phyloP scores from a whole-genome alignment of 2,797 vertebrate species.

The Synaphobranchus kaupii region DNA sequence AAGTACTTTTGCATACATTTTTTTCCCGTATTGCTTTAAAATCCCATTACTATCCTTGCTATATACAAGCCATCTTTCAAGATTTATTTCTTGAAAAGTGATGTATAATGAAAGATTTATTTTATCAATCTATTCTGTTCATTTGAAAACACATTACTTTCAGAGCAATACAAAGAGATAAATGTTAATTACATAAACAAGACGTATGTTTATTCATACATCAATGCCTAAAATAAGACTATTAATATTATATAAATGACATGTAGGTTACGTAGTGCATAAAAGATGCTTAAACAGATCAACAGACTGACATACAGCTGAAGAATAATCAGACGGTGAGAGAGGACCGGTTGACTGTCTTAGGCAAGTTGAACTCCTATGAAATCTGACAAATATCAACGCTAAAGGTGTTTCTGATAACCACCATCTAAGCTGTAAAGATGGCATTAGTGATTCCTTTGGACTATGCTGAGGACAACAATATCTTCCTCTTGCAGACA shows the following conservation, averaged over 20 bases:
- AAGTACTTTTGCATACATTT: no score
- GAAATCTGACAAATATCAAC: background rate
- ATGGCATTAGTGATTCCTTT: no score
- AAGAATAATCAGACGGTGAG: background rate
- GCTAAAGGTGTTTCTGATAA: background rate
- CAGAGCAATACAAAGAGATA: background rate
- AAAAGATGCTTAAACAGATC: background rate
- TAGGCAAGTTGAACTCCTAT: background rate
- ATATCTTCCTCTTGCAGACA: no score
- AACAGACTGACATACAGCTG: background rate
- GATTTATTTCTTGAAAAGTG: background rate
- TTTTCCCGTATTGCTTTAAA: no score
- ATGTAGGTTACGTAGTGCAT: background rate
- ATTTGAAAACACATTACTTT: conserved; percentile 2
- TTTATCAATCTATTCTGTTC: background rate
- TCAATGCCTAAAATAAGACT: no score
- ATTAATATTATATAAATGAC: background rate
- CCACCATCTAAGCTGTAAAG: background rate
- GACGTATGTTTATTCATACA: no score
- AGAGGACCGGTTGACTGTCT: background rate
- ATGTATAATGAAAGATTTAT: background rate
- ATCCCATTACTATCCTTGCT: no score
- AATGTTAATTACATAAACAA: no score
- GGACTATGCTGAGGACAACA: no score
- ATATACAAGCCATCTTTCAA: background rate